phyloP scores from a whole-genome alignment of 2,113 vertebrate species.

The Polyodon spathula region DNA sequence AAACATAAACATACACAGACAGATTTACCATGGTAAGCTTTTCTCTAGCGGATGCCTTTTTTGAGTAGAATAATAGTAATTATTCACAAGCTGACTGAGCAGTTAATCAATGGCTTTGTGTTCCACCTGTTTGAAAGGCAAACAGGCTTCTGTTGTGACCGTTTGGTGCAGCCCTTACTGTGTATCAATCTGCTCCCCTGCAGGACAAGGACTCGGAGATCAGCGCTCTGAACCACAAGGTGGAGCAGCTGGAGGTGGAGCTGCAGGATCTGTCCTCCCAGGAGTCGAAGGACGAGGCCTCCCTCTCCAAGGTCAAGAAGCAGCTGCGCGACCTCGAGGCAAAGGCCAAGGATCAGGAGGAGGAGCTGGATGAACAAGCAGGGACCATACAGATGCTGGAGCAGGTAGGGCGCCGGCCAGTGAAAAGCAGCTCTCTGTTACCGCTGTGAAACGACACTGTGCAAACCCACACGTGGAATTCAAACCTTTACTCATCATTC shows the following conservation, averaged over 20 bases:
- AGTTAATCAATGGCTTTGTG: no score
- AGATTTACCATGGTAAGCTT: no score
- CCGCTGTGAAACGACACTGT: no score
- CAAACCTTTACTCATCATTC: no score
- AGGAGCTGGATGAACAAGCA: conserved; percentile 93
- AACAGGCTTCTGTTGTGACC: fast-evolving
- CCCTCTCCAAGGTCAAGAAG: conserved; percentile 86
- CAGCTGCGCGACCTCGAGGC: conserved; percentile 87
- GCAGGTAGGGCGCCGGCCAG: conserved; percentile 59
- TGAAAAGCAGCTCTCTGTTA: no score
- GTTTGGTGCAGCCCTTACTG: background rate
- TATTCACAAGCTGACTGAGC: no score
- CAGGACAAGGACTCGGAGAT: conserved; percentile 89
- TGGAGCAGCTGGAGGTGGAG: conserved; percentile 78
- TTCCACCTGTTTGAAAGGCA: fast-evolving
- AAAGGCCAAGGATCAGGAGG: conserved; percentile 92
- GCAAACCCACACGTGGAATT: no score
- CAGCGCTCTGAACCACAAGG: conserved; percentile 68
- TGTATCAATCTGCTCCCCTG: conserved; percentile 15
- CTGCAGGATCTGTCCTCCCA: conserved; percentile 89
- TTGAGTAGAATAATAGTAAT: no score
- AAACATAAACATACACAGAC: no score
- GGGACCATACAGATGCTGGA: conserved; percentile 95
- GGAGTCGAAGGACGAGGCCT: conserved; percentile 91
- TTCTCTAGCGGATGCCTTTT: no score